Percentiles rank a stretch among this genome's conserved stretches.
phyloP scores from a whole-genome alignment of 2,113 vertebrate genomes.

The Pardalotus punctatus region DNA sequence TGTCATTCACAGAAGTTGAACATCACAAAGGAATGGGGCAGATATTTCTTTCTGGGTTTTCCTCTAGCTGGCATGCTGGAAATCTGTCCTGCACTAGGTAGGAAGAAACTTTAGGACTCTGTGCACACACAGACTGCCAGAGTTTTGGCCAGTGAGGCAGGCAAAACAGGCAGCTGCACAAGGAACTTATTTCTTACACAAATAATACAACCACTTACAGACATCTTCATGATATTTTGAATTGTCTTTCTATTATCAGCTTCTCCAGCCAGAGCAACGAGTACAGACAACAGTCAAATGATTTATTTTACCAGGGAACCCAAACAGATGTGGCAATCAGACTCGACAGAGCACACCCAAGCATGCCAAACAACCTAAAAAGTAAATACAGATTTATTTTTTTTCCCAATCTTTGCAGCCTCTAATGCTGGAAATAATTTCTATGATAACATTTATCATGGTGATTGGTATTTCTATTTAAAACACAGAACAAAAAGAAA shows the following conservation, averaged over 20 bases:
- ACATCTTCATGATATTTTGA: background rate
- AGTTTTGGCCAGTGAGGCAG: background rate
- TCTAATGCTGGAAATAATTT: background rate
- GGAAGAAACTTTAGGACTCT: background rate
- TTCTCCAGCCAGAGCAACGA: background rate
- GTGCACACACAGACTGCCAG: background rate
- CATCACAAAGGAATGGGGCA: background rate
- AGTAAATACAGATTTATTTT: background rate
- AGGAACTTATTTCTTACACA: background rate
- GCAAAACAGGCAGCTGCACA: background rate
- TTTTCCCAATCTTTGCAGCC: background rate
- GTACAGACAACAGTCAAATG: background rate
- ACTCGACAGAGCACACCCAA: background rate
- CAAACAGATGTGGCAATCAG: background rate
- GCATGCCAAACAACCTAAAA: background rate
- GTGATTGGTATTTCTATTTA: background rate
- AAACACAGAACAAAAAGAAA: background rate
- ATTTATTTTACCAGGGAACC: background rate
- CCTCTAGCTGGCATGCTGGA: background rate
- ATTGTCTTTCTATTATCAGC: background rate
- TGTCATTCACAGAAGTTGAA: background rate
- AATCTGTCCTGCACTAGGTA: background rate
- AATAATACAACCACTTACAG: background rate
- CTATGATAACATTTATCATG: background rate
- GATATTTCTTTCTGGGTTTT: background rate